phyloP scores from a whole-genome alignment of 1,140 invertebrate genomes.

The Phenacoccus solenopsis region DNA sequence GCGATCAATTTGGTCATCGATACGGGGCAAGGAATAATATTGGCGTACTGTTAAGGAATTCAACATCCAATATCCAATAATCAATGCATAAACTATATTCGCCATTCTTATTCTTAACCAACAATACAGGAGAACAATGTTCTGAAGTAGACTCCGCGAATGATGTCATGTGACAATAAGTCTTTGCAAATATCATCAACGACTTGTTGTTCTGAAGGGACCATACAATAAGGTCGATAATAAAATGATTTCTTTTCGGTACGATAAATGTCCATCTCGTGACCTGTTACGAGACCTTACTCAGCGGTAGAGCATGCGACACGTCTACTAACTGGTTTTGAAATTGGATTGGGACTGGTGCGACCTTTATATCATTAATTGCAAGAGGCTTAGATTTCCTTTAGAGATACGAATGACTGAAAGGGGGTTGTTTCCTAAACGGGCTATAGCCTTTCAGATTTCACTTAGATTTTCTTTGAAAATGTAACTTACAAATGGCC shows the following conservation, averaged over 20 bases:
- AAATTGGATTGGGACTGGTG: not conserved
- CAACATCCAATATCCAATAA: not conserved
- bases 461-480: no score
- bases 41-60: not conserved
- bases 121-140: constrained; percentile 35
- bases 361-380: not conserved
- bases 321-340: not conserved
- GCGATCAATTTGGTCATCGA: not conserved
- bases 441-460: no score
- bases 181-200: constrained; percentile 31
- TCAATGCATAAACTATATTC: constrained; percentile 25
- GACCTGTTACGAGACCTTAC: constrained; percentile 24
- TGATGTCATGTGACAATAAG: constrained; percentile 30
- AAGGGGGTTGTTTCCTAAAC: no score
- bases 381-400: not conserved
- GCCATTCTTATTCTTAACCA: constrained; percentile 37
- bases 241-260: constrained; percentile 18
- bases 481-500: no score
- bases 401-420: no score
- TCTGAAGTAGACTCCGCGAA: constrained; percentile 33
- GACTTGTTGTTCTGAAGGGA: constrained; percentile 26
- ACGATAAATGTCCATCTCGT: constrained; percentile 26
- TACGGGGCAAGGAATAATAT: not conserved
- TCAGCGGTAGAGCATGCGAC: not conserved
- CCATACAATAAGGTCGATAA: constrained; percentile 26